These are phyloP conservation scores for Limenitis camilla DNA, from an alignment of 2,888 invertebrate genomes.

Conservation along the genomic window DNA sequence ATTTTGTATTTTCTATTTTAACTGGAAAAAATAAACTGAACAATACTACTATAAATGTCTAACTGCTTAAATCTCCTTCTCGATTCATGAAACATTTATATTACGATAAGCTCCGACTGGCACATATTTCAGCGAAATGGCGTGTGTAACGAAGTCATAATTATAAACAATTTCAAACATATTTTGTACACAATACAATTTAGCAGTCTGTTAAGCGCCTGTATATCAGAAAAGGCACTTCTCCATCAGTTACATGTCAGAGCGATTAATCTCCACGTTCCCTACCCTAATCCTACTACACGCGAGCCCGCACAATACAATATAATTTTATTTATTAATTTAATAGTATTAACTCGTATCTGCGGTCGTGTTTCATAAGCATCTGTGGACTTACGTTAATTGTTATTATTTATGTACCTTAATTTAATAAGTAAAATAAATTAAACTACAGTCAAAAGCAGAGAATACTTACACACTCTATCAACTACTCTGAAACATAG, in stretches of 20 bases:
- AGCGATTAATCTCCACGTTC: constrained; percentile 47
- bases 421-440: not conserved
- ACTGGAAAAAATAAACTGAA: too few species aligned
- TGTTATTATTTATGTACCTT: constrained; percentile 7
- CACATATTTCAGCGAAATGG: too few species aligned
- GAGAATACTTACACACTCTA: too few species aligned
- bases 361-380: not conserved
- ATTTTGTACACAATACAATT: constrained; percentile 8
- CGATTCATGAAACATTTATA: too few species aligned
- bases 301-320: constrained; percentile 57
- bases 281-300: constrained; percentile 51
- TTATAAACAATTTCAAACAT: not conserved
- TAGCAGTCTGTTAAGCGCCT: constrained; percentile 15
- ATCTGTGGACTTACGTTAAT: constrained; percentile 10
- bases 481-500: too few species aligned
- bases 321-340: constrained; percentile 42
- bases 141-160: not conserved
- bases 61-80: too few species aligned
- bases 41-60: too few species aligned
- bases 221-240: constrained; percentile 27
- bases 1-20: too few species aligned
- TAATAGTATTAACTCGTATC: constrained; percentile 29
- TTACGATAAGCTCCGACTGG: too few species aligned
- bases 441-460: too few species aligned
- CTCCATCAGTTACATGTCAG: constrained; percentile 54